Evolutionary conservation across 2,888 invertebrate genomes (phyloP).

Genomic region (Diaphora mendica): DNA sequence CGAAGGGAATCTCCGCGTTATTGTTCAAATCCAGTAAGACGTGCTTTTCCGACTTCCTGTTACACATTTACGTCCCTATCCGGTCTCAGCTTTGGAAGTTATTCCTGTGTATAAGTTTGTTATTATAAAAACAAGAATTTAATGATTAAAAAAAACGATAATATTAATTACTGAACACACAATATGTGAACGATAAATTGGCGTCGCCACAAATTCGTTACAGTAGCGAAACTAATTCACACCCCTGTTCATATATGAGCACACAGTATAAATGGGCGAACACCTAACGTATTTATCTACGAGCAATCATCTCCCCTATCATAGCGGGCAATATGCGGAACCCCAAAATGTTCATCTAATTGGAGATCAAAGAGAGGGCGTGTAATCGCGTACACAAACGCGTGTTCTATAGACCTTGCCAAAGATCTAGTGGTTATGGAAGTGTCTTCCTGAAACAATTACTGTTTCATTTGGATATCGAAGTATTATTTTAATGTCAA

Average conservation of each 20-base stretch:
- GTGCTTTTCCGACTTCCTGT: not conserved
- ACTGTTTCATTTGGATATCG: not conserved
- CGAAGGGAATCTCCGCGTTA: not conserved
- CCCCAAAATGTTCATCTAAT: constrained; percentile 86
- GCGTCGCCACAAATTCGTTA: constrained; percentile 37
- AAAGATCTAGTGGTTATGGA: constrained; percentile 54
- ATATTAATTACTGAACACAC: constrained; percentile 9
- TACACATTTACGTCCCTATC: not conserved
- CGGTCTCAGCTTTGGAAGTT: not conserved
- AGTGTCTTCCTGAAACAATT: constrained; percentile 38
- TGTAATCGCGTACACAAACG: constrained; percentile 78
- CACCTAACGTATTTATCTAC: constrained; percentile 72
- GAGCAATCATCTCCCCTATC: constrained; percentile 68
- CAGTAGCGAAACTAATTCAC: constrained; percentile 48
- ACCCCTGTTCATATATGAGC: constrained; percentile 33
- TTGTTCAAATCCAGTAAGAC: not conserved
- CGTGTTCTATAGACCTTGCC: constrained; percentile 59
- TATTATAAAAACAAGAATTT: not conserved
- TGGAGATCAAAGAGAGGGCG: constrained; percentile 85
- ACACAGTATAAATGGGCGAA: constrained; percentile 46
- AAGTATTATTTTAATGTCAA: not conserved
- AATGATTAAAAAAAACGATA: not conserved
- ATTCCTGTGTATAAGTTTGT: not conserved
- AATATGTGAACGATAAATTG: constrained; percentile 9
- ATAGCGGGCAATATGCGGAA: constrained; percentile 67